Conservation (phyloP, 2,797 vertebrate species). For the Serranus cabrilla region DNA sequence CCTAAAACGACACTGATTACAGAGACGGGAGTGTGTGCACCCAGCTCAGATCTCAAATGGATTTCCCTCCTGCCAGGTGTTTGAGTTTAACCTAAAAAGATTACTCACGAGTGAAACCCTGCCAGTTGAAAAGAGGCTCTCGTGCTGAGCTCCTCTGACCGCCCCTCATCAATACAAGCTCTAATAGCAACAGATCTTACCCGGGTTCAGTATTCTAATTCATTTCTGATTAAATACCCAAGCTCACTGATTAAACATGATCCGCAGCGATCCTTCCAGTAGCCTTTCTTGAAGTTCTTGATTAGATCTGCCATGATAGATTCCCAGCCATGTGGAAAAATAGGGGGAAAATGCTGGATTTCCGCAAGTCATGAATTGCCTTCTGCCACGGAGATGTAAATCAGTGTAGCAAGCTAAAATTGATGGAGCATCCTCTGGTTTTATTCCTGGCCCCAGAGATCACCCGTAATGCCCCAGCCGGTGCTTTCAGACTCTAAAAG, state of each 20-base stretch:
- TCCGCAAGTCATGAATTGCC: constrained; percentile 79
- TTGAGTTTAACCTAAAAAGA: constrained; percentile 44
- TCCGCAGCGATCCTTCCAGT: constrained; percentile 36
- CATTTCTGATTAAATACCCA: constrained; percentile 47
- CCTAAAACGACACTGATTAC: constrained; percentile 42
- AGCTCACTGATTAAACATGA: constrained; percentile 49
- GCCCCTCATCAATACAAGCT: constrained; percentile 38
- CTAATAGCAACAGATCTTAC: constrained; percentile 37
- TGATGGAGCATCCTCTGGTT: constrained; percentile 81
- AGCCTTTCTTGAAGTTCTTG: constrained; percentile 48
- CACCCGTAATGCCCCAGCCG: constrained; percentile 53
- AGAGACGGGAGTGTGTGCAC: constrained; percentile 25
- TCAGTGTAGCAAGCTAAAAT: constrained; percentile 79
- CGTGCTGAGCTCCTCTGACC: constrained; percentile 39
- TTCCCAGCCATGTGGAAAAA: constrained; percentile 57
- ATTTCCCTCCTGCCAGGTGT: constrained; percentile 59
- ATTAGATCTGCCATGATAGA: constrained; percentile 67
- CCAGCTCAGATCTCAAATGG: constrained; percentile 47
- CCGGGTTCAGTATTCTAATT: constrained; percentile 27
- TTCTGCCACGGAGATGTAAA: constrained; percentile 84
- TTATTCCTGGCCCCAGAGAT: constrained; percentile 75
- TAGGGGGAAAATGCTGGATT: constrained; percentile 65
- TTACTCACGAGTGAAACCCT: constrained; percentile 44
- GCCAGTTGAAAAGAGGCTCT: constrained; percentile 47
- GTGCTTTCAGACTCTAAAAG: constrained; percentile 49